Conservation (phyloP, 2,797 vertebrate species). For the Urophycis tenuis region DNA sequence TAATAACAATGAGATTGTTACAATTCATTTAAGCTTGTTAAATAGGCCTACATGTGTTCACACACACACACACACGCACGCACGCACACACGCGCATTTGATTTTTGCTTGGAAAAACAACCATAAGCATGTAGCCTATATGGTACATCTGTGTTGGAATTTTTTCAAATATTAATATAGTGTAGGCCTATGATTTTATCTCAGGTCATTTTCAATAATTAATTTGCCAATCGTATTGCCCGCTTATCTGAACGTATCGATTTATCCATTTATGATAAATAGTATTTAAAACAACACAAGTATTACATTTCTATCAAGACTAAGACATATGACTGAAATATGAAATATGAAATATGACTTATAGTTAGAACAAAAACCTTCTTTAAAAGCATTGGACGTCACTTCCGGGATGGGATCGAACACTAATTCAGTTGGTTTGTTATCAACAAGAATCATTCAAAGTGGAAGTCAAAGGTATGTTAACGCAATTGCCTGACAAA, state of each 20-base stretch:
- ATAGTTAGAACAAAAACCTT: neutral
- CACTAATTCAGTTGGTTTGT: slow-evolving; percentile 63
- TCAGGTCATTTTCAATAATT: neutral
- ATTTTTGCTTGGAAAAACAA: too few species aligned
- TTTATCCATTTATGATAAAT: neutral
- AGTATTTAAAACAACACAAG: neutral
- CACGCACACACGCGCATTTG: too few species aligned
- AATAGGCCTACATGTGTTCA: too few species aligned
- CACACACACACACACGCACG: too few species aligned
- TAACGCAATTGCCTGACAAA: neutral
- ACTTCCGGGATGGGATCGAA: slow-evolving; percentile 57
- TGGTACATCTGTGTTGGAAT: too few species aligned
- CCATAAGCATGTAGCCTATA: too few species aligned
- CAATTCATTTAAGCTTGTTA: too few species aligned
- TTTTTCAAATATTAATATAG: too few species aligned
- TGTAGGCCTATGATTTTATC: too few species aligned
- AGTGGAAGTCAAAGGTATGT: slow-evolving; percentile 50
- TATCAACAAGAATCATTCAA: slow-evolving; percentile 49
- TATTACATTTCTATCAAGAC: neutral
- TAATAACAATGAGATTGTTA: too few species aligned
- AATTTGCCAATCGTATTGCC: neutral
- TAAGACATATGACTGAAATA: neutral
- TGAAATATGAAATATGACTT: slow-evolving; percentile 1
- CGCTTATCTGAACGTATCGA: neutral
- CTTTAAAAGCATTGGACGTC: slow-evolving; percentile 42